Conservation (phyloP, 2,888 invertebrate species). For the Drosophila setosimentum region DNA sequence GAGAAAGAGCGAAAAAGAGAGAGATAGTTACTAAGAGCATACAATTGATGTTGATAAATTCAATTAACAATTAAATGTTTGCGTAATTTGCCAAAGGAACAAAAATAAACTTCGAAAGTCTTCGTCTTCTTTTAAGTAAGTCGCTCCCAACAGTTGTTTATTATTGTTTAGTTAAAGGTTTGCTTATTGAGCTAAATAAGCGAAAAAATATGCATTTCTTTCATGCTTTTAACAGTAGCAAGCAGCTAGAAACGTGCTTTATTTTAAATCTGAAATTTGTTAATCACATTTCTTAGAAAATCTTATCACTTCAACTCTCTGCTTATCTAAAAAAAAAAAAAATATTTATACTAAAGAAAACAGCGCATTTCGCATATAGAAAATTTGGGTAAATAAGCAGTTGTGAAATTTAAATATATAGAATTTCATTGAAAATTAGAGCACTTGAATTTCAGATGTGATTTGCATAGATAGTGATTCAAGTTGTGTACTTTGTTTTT, state of each 20-base stretch:
- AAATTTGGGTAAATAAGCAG: background rate
- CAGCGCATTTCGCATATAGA: background rate
- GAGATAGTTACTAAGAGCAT: conserved; percentile 2
- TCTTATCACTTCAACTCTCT: conserved; percentile 42
- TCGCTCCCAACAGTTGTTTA: conserved; percentile 24
- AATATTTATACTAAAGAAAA: background rate
- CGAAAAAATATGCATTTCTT: background rate
- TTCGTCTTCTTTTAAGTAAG: conserved; percentile 18
- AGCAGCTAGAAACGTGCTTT: conserved; percentile 35
- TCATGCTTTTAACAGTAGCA: conserved; percentile 3
- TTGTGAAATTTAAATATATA: background rate
- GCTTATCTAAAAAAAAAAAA: conserved; percentile 29
- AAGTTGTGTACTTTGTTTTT: background rate
- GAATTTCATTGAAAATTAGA: background rate
- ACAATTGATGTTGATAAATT: conserved; percentile 65
- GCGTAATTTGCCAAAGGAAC: conserved; percentile 27
- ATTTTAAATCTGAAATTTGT: conserved; percentile 37
- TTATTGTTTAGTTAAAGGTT: conserved; percentile 34
- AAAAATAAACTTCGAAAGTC: conserved; percentile 31
- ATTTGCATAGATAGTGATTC: background rate
- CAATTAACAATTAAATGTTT: conserved; percentile 50
- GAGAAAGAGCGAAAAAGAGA: background rate
- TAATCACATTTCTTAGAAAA: conserved; percentile 32
- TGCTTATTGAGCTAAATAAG: conserved; percentile 7
- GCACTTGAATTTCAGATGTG: background rate